Percentiles rank a stretch among this genome's conserved stretches.
phyloP scores from a whole-genome alignment of 1,140 invertebrate species.

The Aphaenogaster rudis region DNA sequence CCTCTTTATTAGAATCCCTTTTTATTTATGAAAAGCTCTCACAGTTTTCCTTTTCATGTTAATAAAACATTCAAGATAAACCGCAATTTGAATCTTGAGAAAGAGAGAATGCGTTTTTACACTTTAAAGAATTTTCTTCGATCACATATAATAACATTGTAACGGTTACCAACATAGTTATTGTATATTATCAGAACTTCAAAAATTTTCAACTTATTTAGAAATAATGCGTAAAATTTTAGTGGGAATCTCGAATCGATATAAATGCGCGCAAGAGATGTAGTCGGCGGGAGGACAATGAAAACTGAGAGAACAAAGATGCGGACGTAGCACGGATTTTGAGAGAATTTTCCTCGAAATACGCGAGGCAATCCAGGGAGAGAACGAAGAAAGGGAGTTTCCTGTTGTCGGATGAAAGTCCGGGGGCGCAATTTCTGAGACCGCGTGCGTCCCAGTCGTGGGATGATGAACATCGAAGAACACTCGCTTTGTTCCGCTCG shows the following conservation, averaged over 20 bases:
- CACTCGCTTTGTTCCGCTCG: conserved; percentile 74
- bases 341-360: conserved; percentile 7
- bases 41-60: neutral
- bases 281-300: neutral
- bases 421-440: conserved; percentile 38
- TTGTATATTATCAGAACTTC: neutral
- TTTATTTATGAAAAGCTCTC: conserved; percentile 17
- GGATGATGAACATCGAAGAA: conserved; percentile 54
- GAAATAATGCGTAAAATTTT: neutral
- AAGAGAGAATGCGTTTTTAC: neutral
- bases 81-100: neutral
- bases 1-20: conserved; percentile 48
- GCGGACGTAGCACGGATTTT: conserved; percentile 20
- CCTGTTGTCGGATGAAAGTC: conserved; percentile 41
- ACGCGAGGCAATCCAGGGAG: conserved; percentile 22
- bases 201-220: neutral
- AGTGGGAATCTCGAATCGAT: conserved; percentile 4
- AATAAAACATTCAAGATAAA: neutral
- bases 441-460: neutral
- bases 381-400: conserved; percentile 25
- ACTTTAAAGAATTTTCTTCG: neutral
- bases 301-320: conserved; percentile 38
- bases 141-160: neutral
- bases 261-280: neutral
- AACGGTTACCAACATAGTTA: neutral